Percentiles rank a stretch among this genome's conserved stretches.
These are phyloP conservation scores for Meda fulgida DNA, from an alignment of 2,797 vertebrate genomes.

Conservation along the genomic window DNA sequence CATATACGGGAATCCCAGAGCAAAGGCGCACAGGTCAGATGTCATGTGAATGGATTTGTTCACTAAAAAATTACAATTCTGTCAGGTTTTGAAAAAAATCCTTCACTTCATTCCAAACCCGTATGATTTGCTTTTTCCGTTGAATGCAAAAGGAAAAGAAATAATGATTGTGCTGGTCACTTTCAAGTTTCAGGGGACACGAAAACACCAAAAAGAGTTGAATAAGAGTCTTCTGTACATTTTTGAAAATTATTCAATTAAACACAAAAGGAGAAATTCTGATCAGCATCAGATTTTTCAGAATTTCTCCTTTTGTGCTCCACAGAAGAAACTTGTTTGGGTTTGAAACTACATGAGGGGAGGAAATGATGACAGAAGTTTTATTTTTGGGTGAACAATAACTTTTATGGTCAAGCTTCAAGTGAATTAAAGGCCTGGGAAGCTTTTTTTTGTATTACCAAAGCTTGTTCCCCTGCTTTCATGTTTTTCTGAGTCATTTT, in stretches of 20 bases:
- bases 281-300: not conserved
- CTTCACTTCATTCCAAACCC: not conserved
- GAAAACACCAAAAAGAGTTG: not conserved
- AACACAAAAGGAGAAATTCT: not conserved
- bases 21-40: slow-evolving; percentile 80
- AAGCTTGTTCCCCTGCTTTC: not conserved
- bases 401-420: slow-evolving; percentile 6
- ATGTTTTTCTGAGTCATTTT: slow-evolving; percentile 7
- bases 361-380: not conserved
- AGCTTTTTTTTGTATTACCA: slow-evolving; percentile 1
- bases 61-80: not conserved
- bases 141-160: not conserved
- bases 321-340: not conserved
- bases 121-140: not conserved
- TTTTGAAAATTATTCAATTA: not conserved
- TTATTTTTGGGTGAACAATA: not conserved
- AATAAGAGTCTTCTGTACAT: not conserved
- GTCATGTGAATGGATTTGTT: not conserved
- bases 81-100: not conserved
- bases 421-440: not conserved
- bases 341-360: not conserved
- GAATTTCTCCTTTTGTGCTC: not conserved
- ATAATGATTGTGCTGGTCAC: not conserved
- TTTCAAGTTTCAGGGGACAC: not conserved
- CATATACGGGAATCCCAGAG: slow-evolving; percentile 86